Evolutionary conservation across 2,797 vertebrate genomes (phyloP).

Genomic region (Etheostoma perlongum): DNA sequence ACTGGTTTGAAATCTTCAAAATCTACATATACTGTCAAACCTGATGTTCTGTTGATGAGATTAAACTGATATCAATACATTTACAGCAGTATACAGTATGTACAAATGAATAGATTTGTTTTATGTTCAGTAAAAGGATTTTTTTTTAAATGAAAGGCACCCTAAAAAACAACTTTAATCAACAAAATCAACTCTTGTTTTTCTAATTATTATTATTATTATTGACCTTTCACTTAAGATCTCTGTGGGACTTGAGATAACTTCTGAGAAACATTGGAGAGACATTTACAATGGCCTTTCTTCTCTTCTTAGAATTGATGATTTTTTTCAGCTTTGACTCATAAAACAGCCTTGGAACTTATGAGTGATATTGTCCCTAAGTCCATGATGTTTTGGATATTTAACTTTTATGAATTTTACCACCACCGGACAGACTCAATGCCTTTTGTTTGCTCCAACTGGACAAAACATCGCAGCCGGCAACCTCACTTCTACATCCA

Average conservation of each 20-base stretch:
- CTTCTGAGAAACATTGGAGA: not conserved
- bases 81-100: not conserved
- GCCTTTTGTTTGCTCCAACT: not conserved
- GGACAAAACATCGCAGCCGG: not conserved
- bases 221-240: no score
- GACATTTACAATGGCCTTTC: not conserved
- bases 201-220: no score
- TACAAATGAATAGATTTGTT: not conserved
- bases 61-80: not conserved
- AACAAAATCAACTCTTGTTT: no score
- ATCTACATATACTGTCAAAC: not conserved
- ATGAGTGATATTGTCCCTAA: not conserved
- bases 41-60: not conserved
- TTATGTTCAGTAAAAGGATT: not conserved
- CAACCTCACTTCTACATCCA: no score
- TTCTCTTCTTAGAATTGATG: not conserved
- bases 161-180: no score
- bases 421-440: no score
- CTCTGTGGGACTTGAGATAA: not conserved
- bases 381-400: not conserved
- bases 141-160: not conserved
- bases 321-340: not conserved
- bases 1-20: not conserved
- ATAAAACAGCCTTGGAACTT: not conserved
- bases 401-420: not conserved